Evolutionary conservation across 1,140 invertebrate species (phyloP).

Genomic region (Drosophila albomicans): DNA sequence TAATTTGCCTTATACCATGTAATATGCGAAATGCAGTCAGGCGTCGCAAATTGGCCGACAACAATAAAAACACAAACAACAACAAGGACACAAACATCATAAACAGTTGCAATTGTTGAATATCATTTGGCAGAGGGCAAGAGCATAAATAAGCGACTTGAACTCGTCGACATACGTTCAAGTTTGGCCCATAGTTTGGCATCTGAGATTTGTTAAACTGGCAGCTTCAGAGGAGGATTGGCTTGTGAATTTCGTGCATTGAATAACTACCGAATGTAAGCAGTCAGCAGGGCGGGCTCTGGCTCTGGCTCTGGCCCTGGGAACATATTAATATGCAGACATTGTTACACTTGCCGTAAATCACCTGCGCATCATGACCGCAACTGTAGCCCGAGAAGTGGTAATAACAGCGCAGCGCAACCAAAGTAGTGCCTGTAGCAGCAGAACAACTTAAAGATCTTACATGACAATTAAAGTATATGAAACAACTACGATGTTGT

Average conservation of each 20-base stretch:
- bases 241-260: constrained; percentile 37
- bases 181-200: constrained; percentile 42
- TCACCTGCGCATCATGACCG: constrained; percentile 63
- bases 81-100: constrained; percentile 30
- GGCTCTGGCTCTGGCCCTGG: background rate
- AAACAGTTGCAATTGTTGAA: constrained; percentile 47
- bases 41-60: constrained; percentile 73
- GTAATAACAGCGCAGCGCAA: constrained; percentile 10
- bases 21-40: constrained; percentile 68
- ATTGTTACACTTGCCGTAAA: constrained; percentile 62
- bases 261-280: constrained; percentile 39
- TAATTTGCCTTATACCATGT: constrained; percentile 69
- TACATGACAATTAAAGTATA: constrained; percentile 29
- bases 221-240: constrained; percentile 29
- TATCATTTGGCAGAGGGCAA: constrained; percentile 31
- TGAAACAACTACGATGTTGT: background rate
- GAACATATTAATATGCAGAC: constrained; percentile 78
- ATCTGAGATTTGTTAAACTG: constrained; percentile 43
- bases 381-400: constrained; percentile 40
- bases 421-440: background rate
- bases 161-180: constrained; percentile 22
- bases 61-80: constrained; percentile 26
- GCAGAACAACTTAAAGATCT: background rate
- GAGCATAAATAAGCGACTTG: constrained; percentile 30
- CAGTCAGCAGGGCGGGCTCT: background rate